Percentiles rank a stretch among this genome's conserved stretches.
Evolutionary conservation across 2,797 vertebrate species (phyloP).

Genomic region (Danionella dracula): DNA sequence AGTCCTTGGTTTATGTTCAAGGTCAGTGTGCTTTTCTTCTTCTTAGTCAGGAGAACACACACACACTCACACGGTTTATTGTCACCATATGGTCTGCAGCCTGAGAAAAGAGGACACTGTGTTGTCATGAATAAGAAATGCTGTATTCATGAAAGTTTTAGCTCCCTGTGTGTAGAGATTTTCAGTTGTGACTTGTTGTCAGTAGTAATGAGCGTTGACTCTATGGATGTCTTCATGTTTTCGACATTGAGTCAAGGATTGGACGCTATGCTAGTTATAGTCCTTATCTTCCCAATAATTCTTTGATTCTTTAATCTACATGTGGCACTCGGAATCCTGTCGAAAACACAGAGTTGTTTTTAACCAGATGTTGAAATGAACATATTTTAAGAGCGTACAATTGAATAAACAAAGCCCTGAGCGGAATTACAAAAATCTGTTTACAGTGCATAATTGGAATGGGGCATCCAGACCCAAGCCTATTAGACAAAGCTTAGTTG

Average conservation of each 20-base stretch:
- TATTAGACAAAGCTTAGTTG: conserved; percentile 73
- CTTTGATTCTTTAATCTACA: not conserved
- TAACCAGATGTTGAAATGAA: conserved; percentile 42
- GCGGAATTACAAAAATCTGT: conserved; percentile 68
- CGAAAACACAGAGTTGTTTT: conserved; percentile 47
- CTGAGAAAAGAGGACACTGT: conserved; percentile 47
- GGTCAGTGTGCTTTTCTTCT: conserved; percentile 38
- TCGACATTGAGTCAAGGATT: conserved; percentile 28
- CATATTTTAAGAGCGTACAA: conserved; percentile 51
- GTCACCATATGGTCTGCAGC: conserved; percentile 33
- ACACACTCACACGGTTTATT: not conserved
- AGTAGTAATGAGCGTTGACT: conserved; percentile 56
- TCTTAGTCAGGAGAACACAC: conserved; percentile 3
- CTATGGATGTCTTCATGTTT: conserved; percentile 57
- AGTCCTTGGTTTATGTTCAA: conserved; percentile 47
- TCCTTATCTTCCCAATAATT: not conserved
- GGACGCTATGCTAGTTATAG: not conserved
- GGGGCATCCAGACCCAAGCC: conserved; percentile 69
- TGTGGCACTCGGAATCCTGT: not conserved
- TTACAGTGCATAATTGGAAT: conserved; percentile 76
- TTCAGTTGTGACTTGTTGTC: conserved; percentile 63
- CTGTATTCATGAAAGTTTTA: conserved; percentile 70
- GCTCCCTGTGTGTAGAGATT: conserved; percentile 61
- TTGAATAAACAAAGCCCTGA: conserved; percentile 70
- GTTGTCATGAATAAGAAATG: conserved; percentile 71